These are phyloP conservation scores for Xenopus laevis DNA, from an alignment of 2,113 vertebrate genomes.

Conservation along the genomic window DNA sequence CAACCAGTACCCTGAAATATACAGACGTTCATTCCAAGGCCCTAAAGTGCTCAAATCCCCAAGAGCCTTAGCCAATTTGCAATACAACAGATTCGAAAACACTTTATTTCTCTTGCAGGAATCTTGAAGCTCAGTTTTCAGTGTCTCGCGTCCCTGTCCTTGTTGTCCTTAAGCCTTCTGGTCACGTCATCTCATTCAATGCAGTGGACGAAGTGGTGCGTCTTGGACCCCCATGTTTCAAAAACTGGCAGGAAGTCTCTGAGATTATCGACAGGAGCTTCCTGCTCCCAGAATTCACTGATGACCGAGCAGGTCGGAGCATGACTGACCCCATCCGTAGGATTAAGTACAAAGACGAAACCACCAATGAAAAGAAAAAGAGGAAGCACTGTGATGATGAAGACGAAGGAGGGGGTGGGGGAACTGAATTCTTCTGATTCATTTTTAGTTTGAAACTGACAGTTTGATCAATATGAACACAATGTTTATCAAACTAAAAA, in stretches of 20 bases:
- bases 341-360: conserved; percentile 77
- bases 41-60: too few species aligned
- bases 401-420: background rate
- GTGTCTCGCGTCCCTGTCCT: conserved; percentile 73
- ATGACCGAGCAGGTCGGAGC: conserved; percentile 66
- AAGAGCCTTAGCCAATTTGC: too few species aligned
- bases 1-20: too few species aligned
- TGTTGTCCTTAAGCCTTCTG: conserved; percentile 81
- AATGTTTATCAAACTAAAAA: too few species aligned
- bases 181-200: conserved; percentile 70
- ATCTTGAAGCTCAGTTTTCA: conserved; percentile 72
- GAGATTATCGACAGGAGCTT: conserved; percentile 84
- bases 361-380: conserved; percentile 26
- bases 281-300: conserved; percentile 70
- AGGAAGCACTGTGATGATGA: conserved; percentile 6
- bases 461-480: too few species aligned
- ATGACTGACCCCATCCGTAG: conserved; percentile 73
- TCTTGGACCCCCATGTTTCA: conserved; percentile 73
- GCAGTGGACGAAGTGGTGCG: conserved; percentile 73
- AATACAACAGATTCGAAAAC: too few species aligned
- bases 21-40: too few species aligned
- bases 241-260: conserved; percentile 81
- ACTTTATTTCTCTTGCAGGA: conserved; percentile 57
- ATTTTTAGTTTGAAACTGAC: too few species aligned
- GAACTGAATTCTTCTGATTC: conserved; percentile 24